Conservation (phyloP, 92 coral and sea anemone genomes). For the Micromussa lordhowensis region DNA sequence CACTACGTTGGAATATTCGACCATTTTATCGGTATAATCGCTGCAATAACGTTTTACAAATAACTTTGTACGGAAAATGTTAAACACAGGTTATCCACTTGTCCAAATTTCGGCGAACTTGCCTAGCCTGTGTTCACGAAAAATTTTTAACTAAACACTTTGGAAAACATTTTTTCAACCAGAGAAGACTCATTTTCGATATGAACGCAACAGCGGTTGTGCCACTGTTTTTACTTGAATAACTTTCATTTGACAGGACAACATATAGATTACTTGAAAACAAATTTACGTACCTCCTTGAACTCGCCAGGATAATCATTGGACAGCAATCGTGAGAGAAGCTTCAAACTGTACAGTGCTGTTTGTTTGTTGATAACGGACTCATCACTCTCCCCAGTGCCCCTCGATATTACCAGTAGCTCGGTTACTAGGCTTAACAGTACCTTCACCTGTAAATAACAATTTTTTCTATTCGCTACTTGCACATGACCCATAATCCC, state of each 20-base stretch:
- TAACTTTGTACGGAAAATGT: background rate
- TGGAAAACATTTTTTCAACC: background rate
- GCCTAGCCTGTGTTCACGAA: background rate
- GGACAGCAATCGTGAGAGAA: conserved; percentile 77
- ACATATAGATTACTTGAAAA: background rate
- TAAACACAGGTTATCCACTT: background rate
- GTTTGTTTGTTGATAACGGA: conserved; percentile 86
- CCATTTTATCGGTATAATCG: too few species aligned
- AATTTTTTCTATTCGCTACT: too few species aligned
- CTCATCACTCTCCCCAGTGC: conserved; percentile 64
- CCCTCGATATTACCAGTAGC: conserved; percentile 65
- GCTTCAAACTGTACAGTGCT: conserved; percentile 86
- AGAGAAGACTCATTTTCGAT: background rate
- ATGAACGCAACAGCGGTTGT: background rate
- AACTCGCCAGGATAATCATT: conserved; percentile 75
- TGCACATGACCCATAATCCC: too few species aligned
- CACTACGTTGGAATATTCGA: background rate
- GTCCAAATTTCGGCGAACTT: background rate
- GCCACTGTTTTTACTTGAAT: background rate
- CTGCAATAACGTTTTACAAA: background rate
- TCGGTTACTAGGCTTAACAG: conserved; percentile 69
- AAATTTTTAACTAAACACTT: too few species aligned
- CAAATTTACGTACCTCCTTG: conserved; percentile 65
- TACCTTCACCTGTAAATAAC: conserved; percentile 56
- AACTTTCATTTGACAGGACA: background rate